phyloP scores from a whole-genome alignment of 2,797 vertebrate species.

The Bradypodion pumilum region DNA sequence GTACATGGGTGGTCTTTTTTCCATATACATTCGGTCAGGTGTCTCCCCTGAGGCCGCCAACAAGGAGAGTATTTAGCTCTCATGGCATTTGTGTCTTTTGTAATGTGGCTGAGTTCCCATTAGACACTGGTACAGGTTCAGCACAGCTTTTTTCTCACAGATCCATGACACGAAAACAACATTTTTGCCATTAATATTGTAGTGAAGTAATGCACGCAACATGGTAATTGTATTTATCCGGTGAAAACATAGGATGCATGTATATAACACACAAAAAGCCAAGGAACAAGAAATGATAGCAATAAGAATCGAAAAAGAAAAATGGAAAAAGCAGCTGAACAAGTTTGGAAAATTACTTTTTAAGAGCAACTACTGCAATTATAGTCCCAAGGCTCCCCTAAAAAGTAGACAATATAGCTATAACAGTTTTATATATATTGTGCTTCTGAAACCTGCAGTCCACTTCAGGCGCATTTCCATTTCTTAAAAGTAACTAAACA shows the following conservation, averaged over 20 bases:
- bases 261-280: not conserved
- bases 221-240: not conserved
- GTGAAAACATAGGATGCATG: not conserved
- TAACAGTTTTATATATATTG: no score
- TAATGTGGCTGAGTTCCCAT: not conserved
- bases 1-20: not conserved
- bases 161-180: not conserved
- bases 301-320: no score
- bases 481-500: no score
- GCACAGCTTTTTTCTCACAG: constrained; percentile 3
- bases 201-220: not conserved
- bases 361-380: not conserved
- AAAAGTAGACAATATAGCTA: no score
- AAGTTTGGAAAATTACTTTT: not conserved
- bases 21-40: not conserved
- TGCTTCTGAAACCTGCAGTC: no score
- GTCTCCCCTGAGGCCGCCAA: constrained; percentile 12
- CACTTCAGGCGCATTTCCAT: no score
- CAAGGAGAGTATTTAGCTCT: constrained; percentile 19
- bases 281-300: not conserved
- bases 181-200: not conserved
- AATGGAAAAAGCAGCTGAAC: no score
- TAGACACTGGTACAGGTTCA: constrained; percentile 5
- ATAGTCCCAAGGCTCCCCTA: no score
- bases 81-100: not conserved